Evolutionary conservation across 1,140 invertebrate genomes (phyloP), one percentile per base, ranked within the genome.

Genomic region (Drosophila bifasciata): DNA sequence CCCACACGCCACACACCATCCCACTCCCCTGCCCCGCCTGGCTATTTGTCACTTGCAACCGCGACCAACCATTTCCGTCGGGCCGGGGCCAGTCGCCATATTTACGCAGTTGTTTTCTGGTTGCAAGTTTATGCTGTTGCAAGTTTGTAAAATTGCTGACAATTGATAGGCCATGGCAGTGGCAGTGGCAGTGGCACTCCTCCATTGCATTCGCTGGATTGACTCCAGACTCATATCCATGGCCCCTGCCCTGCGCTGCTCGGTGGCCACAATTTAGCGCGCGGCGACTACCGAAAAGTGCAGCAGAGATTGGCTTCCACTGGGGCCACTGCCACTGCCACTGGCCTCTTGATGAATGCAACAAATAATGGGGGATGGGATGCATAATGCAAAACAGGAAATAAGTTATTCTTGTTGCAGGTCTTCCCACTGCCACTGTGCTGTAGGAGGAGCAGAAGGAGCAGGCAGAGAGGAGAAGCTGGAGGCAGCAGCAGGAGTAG

Each of bases 31-130:
- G 43, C 40, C 69, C 40, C 55, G 36, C 74, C 67, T 50, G 69
- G 59, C 83, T 76, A 85, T 90, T 90, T 90, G 79, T 90, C 86
- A 90, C 86, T 90, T 85, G 58, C 62, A 67, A 84, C 79, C 80
- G 76, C 79, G 76, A 84, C 55, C 55, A 59, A 58, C 66, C 80
- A 85, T 84, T 84, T 85, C 79, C 76, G 79, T 32, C 67, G 49
- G 48, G 4, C 56, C 64, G 57, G 57, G 51, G 45, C 55, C 55
- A 45, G 13, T 43, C 51, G 68, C 44, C 70, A 69, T 69, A 68
- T 58, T 58, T 70, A 58, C 57, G 64, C 52, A 43, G 46, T 50
- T 59, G 66, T 43, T 17, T 49, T 52, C n/a, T n/a, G 40, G 7
- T 72, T 76, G 56, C 71, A 58, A 61, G 61, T 76, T 74, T 59